Base-by-base conservation (phyloP, 2,113 vertebrate genomes). In the Hydrochoerus hydrochaeris region DNA sequence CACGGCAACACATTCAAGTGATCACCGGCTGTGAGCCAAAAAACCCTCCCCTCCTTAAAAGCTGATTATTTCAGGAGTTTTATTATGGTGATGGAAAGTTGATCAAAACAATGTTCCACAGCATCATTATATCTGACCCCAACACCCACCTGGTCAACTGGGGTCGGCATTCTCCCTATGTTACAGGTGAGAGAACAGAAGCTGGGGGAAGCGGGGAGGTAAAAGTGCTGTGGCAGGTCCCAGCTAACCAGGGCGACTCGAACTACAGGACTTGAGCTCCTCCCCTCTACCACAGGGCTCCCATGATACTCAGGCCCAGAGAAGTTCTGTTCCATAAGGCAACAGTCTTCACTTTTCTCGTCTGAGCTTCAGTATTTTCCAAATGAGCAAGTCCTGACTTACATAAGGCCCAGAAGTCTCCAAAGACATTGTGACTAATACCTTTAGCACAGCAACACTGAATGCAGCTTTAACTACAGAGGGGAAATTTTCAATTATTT, bases 371-470 rank as follows among this genome's bases (percentile, higher is more conserved):
- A 30, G 4, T 67, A 67, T 52, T 81, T 83, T 90, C 63, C 73
- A 86, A 73, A 86, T 32, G 46, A 96, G 65, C 90, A 88, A 95
- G 63, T 80, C 88, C n/a, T 71, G 32, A 83, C 52, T 44, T 84
- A 49, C 17, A 91, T 11, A 63, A 54, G 63, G 20, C 80, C 38
- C 58, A 80, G 57, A 49, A 93, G 52, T 67, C 71, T 57, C 80
- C 49, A 83, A 65, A 86, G 73, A 19, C 54, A n/a, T 14, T 19
- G 24, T 12, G 44, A 28, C 35, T 73, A 60, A 11, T 63, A 14
- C 16, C 69, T 71, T 54, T 60, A 71, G 28, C 30, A 92, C 49
- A 94, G 62, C 35, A 44, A 44, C 41, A 57, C 58, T 63, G 30
- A 82, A 57, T 22, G n/a, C 44, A 41, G 35, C 44, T 91, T 95